Evolutionary conservation across 2,113 vertebrate species (phyloP).

Genomic region (Ictalurus furcatus): DNA sequence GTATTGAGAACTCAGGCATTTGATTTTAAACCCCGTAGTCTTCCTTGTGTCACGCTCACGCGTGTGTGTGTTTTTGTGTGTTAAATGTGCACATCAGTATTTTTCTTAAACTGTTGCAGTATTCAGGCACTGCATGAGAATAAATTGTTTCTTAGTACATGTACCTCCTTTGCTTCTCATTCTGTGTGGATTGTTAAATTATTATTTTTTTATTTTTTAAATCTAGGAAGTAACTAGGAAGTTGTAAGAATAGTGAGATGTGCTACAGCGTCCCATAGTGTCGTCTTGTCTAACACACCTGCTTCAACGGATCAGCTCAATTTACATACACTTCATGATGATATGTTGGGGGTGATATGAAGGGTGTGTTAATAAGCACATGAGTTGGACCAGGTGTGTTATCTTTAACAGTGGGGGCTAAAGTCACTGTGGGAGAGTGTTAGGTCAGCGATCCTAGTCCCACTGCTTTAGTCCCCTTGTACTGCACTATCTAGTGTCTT

Average conservation of each 20-base stretch:
- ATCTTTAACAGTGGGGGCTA: neutral
- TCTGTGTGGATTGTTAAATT: neutral
- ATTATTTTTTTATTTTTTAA: too few species aligned
- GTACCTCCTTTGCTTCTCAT: neutral
- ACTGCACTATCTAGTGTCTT: neutral
- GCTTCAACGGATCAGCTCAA: neutral
- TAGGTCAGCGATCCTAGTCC: neutral
- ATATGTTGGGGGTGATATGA: neutral
- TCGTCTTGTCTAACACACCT: neutral
- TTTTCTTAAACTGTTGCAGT: conserved; percentile 5
- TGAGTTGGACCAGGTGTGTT: neutral
- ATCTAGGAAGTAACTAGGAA: neutral
- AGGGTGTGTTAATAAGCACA: neutral
- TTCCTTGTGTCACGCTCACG: conserved; percentile 61
- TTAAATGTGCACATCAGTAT: conserved; percentile 18
- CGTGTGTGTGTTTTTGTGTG: conserved; percentile 33
- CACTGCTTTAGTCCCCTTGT: neutral
- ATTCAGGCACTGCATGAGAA: conserved; percentile 41
- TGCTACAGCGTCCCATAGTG: neutral
- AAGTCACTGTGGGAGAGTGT: neutral
- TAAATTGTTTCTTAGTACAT: conserved; percentile 36
- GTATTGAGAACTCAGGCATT: conserved; percentile 75
- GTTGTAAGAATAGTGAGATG: neutral
- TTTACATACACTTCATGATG: neutral
- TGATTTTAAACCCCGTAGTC: conserved; percentile 62